Conservation (phyloP, 2,888 invertebrate genomes). For the Cerceris rybyensis region DNA sequence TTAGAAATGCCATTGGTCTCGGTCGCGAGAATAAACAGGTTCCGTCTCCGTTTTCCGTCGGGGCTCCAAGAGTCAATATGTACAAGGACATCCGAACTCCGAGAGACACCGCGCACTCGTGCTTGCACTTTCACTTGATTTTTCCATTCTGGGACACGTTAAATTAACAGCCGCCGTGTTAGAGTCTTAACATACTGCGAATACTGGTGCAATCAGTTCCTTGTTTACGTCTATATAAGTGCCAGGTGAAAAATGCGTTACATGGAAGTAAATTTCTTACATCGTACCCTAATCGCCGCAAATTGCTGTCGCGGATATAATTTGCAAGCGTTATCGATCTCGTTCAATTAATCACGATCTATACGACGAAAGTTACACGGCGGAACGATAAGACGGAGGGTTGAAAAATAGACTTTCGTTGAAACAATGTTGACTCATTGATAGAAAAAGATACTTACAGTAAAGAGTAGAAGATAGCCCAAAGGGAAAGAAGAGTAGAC, state of each 20-base stretch:
- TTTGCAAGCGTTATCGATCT: slow-evolving; percentile 6
- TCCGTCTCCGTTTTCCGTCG: slow-evolving; percentile 47
- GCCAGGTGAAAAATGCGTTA: slow-evolving; percentile 14
- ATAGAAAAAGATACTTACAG: neutral
- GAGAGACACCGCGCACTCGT: slow-evolving; percentile 8
- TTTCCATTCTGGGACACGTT: slow-evolving; percentile 35
- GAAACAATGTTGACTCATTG: neutral
- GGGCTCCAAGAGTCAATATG: slow-evolving; percentile 17
- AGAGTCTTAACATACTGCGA: slow-evolving; percentile 10
- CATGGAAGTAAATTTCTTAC: slow-evolving; percentile 20
- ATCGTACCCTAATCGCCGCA: slow-evolving; percentile 21
- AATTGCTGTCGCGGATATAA: slow-evolving; percentile 37
- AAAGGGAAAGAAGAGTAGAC: slow-evolving; percentile 26
- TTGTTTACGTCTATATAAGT: slow-evolving; percentile 22
- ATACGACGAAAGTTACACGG: neutral
- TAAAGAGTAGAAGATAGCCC: neutral
- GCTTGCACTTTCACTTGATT: slow-evolving; percentile 44
- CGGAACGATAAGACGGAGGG: neutral
- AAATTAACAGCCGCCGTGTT: slow-evolving; percentile 39
- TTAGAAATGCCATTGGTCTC: slow-evolving; percentile 19
- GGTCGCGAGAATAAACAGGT: slow-evolving; percentile 39
- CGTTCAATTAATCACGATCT: slow-evolving; percentile 3
- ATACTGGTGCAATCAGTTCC: slow-evolving; percentile 17
- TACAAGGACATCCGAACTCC: slow-evolving; percentile 47
- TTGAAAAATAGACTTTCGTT: neutral